Evolutionary conservation across 2,797 vertebrate species (phyloP).

Genomic region (Phrynocephalus forsythii): DNA sequence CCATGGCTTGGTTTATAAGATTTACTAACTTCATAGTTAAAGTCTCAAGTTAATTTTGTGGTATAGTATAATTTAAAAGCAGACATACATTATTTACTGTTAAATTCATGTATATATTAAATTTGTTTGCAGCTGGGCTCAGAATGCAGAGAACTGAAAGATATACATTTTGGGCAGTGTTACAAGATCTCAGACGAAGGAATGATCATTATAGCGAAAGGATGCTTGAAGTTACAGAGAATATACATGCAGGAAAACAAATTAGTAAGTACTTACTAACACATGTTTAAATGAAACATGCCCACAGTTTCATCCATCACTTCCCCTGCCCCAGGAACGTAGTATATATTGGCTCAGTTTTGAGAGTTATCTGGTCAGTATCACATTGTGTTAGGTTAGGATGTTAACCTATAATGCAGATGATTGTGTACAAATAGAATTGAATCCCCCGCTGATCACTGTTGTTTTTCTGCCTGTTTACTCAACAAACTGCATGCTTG

Average conservation of each 20-base stretch:
- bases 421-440: slow-evolving; percentile 20
- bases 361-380: slow-evolving; percentile 7
- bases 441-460: neutral
- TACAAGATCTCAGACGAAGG: slow-evolving; percentile 97
- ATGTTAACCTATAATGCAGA: neutral
- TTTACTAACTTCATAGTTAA: neutral
- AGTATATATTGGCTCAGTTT: slow-evolving; percentile 12
- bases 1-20: neutral
- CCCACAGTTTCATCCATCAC: slow-evolving; percentile 49
- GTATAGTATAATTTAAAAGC: neutral
- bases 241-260: slow-evolving; percentile 99
- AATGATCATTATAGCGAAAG: slow-evolving; percentile 93
- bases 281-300: neutral
- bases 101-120: slow-evolving; percentile 47
- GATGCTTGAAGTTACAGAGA: slow-evolving; percentile 93
- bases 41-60: neutral
- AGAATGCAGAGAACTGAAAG: slow-evolving; percentile 92
- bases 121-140: slow-evolving; percentile 87
- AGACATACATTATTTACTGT: neutral
- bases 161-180: slow-evolving; percentile 97
- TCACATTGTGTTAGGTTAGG: slow-evolving; percentile 14
- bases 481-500: neutral
- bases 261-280: slow-evolving; percentile 86
- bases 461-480: neutral
- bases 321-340: neutral